Percentiles rank a stretch among this genome's conserved stretches.
phyloP scores from a whole-genome alignment of 2,797 vertebrate genomes.

The Typhlichthys eigenmanni region DNA sequence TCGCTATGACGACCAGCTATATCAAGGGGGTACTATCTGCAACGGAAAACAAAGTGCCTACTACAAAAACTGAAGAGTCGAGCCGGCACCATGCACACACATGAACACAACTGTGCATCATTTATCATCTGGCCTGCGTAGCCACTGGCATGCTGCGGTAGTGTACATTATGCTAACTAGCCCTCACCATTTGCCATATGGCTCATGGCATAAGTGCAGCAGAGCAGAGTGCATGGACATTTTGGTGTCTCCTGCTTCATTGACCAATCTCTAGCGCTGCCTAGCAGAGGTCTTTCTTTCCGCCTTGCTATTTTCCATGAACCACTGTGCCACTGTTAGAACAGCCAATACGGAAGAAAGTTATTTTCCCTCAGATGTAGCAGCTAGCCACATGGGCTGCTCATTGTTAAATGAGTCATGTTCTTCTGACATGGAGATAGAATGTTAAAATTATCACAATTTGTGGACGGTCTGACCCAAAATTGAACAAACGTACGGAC shows the following conservation, averaged over 20 bases:
- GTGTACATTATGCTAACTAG: no score
- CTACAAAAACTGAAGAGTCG: no score
- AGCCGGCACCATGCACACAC: no score
- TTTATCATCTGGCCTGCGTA: no score
- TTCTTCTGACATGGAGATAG: not conserved
- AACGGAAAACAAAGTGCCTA: no score
- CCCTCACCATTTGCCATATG: not conserved
- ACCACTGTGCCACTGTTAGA: not conserved
- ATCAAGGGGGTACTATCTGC: no score
- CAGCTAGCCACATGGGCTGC: not conserved
- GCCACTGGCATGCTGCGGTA: no score
- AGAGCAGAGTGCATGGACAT: not conserved
- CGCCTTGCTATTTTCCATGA: not conserved
- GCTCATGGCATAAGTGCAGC: not conserved
- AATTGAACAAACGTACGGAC: no score
- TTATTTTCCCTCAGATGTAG: no score
- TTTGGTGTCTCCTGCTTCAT: not conserved
- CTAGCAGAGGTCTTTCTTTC: constrained; percentile 2
- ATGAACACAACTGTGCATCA: no score
- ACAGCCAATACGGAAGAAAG: not conserved
- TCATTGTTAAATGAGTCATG: not conserved
- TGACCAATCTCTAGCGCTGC: not conserved
- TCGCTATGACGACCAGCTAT: no score
- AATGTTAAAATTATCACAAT: constrained; percentile 10
- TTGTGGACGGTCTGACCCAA: no score